phyloP scores from a whole-genome alignment of 2,888 invertebrate species.

The Meandrusa payeni region DNA sequence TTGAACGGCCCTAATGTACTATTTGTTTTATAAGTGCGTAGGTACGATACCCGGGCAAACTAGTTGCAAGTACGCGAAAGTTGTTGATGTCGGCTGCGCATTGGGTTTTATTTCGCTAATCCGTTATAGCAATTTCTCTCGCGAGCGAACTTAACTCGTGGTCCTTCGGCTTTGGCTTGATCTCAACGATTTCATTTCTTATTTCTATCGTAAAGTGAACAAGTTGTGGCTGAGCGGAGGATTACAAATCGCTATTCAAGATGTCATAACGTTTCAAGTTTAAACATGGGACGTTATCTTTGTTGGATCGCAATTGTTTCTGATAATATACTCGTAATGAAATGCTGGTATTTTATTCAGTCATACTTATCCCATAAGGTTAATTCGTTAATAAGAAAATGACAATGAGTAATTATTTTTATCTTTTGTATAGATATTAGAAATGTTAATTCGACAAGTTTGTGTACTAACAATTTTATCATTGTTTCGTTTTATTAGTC shows the following conservation, averaged over 20 bases:
- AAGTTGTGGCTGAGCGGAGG: slow-evolving; percentile 8
- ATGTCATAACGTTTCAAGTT: slow-evolving; percentile 17
- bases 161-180: slow-evolving; percentile 19
- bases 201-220: slow-evolving; percentile 11
- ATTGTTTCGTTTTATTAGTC: too few species aligned
- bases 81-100: slow-evolving; percentile 44
- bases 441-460: too few species aligned
- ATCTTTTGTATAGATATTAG: too few species aligned
- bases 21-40: slow-evolving; percentile 45
- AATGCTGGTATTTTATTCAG: neutral
- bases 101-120: slow-evolving; percentile 52
- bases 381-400: too few species aligned
- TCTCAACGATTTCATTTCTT: slow-evolving; percentile 11
- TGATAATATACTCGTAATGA: slow-evolving; percentile 3
- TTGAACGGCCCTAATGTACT: slow-evolving; percentile 27
- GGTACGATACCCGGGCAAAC: slow-evolving; percentile 48
- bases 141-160: slow-evolving; percentile 19
- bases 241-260: slow-evolving; percentile 13
- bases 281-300: slow-evolving; percentile 10
- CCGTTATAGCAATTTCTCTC: slow-evolving; percentile 46
- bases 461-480: too few species aligned
- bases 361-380: too few species aligned
- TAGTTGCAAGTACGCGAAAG: slow-evolving; percentile 54
- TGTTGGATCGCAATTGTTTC: slow-evolving; percentile 10
- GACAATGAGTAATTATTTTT: too few species aligned